These are phyloP conservation scores for Addax nasomaculatus DNA, from an alignment of 2,113 vertebrate species.

Conservation along the genomic window DNA sequence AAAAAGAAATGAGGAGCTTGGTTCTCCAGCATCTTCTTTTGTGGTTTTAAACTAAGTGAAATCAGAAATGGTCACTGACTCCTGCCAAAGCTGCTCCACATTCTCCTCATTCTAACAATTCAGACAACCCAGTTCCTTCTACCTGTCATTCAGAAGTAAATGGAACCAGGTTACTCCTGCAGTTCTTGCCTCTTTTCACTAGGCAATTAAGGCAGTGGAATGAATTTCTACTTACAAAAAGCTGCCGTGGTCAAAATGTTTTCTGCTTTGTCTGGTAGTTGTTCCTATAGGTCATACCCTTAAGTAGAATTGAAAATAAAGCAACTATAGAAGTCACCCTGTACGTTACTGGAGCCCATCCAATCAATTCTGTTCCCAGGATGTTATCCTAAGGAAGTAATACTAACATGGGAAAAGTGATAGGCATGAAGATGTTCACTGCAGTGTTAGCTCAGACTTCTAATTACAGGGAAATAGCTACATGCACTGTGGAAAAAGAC, in stretches of 20 bases:
- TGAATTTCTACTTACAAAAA: slow-evolving; percentile 5
- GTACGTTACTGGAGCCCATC: neutral
- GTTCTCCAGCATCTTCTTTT: slow-evolving; percentile 45
- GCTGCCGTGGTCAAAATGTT: slow-evolving; percentile 8
- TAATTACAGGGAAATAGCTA: neutral
- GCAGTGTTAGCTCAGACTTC: neutral
- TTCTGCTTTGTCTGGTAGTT: neutral
- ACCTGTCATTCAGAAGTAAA: slow-evolving; percentile 31
- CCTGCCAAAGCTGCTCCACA: slow-evolving; percentile 20
- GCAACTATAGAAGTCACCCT: neutral
- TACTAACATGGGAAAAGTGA: neutral
- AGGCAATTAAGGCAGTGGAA: neutral
- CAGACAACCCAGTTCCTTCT: slow-evolving; percentile 33
- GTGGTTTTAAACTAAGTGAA: slow-evolving; percentile 21
- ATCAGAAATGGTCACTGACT: slow-evolving; percentile 13
- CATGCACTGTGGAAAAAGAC: neutral
- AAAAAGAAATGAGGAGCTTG: slow-evolving; percentile 19
- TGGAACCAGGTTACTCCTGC: neutral
- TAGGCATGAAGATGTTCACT: neutral
- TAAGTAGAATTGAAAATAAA: slow-evolving; percentile 16
- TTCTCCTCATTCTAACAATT: slow-evolving; percentile 1
- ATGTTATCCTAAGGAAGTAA: slow-evolving; percentile 37
- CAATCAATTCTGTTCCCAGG: slow-evolving; percentile 30
- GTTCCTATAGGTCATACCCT: slow-evolving; percentile 8
- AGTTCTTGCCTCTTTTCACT: neutral